Base-by-base conservation (phyloP, 1,140 invertebrate species). In the Drosophila dunni region DNA sequence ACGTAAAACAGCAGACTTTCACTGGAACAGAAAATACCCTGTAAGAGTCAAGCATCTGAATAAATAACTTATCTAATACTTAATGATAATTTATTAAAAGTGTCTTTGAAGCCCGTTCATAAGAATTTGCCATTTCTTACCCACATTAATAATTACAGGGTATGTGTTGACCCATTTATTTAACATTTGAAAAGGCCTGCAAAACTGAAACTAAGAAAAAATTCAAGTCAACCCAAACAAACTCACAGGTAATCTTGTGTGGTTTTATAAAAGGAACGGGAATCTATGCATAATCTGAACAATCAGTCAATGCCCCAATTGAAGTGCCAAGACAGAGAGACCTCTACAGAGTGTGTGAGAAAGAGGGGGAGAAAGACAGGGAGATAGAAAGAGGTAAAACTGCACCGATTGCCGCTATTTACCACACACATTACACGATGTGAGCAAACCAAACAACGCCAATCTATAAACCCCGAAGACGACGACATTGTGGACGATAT, bases 391-490 rank as follows among this genome's bases (percentile, higher is more conserved):
- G 70, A 46, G 20, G 45, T 33, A 48, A 60, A 68, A 48, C 36
- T 66, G 54, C 57, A 72, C 63, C 80, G 72, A 84, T 83, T 79
- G 81, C 72, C 56, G 46, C 67, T 73, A 80, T 84, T 83, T 83
- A 83, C 81, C 81, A 74, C 81, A 83, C 77, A 80, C 73, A 83
- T 83, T 83, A 83, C 81, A 83, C 77, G 81, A 76, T 80, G 80
- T 58, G 67, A 74, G 57, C 67, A 83, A 77, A 64, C 77, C 81
- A 84, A 84, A 83, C 76, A 83, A 79, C 66, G 82, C 64, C 75
- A 86, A 81, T 81, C 83, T 63, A 80, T 81, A 65, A 60, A 20
- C 44, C 53, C 53, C 63, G 36, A 51, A 45, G 73, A 60, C 54
- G 65, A 66, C 48, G 48, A 54, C 61, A 51, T 71, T 51, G 72